Conservation (phyloP, 1,140 invertebrate species). For the Panagrolaimus sp. region DNA sequence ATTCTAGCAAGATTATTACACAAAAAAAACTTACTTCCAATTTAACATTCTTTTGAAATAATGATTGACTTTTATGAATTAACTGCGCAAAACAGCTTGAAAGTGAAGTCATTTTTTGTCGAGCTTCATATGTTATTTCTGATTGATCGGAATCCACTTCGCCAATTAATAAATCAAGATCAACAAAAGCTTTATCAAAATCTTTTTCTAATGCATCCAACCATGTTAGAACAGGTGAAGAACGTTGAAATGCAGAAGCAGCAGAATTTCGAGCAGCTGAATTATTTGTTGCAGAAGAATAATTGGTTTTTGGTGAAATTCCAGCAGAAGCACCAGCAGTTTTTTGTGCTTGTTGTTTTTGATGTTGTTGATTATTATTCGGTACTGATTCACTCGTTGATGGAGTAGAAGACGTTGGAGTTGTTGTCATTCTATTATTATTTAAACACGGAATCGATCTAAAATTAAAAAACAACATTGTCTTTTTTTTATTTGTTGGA, state of each 20-base stretch:
- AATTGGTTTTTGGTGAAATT: too few species aligned
- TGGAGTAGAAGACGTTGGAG: too few species aligned
- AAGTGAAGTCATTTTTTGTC: conserved; percentile 66
- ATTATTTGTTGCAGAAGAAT: too few species aligned
- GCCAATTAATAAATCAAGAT: conserved; percentile 71
- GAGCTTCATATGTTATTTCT: not conserved
- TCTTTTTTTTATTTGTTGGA: too few species aligned
- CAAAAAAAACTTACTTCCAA: conserved; percentile 65
- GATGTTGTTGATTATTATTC: too few species aligned
- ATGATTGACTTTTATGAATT: conserved; percentile 74
- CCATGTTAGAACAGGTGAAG: conserved; percentile 63
- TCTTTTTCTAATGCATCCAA: conserved; percentile 79
- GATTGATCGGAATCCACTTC: conserved; percentile 59
- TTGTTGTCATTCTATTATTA: too few species aligned
- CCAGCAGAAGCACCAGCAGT: too few species aligned
- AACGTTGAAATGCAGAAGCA: not conserved
- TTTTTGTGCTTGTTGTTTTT: too few species aligned
- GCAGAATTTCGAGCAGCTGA: too few species aligned
- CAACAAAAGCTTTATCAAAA: conserved; percentile 79
- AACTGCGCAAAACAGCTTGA: conserved; percentile 77
- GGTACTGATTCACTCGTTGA: too few species aligned
- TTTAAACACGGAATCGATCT: too few species aligned
- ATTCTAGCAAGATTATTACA: not conserved
- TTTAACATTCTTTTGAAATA: conserved; percentile 75
- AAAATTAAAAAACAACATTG: too few species aligned